Evolutionary conservation across 2,888 invertebrate species (phyloP).

Genomic region (Hydrotaea cyrtoneurina): DNA sequence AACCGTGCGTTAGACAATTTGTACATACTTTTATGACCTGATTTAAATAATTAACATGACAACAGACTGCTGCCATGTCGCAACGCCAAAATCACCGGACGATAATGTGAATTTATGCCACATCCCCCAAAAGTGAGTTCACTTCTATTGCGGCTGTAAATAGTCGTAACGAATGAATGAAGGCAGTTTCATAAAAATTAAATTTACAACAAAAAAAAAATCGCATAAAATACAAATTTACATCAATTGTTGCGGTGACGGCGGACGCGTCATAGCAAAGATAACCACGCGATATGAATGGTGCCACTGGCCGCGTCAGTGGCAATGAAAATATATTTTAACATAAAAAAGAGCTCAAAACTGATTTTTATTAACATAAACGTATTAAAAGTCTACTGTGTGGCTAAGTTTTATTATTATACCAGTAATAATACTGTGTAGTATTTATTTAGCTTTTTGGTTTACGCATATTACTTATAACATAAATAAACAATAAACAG

Average conservation of each 20-base stretch:
- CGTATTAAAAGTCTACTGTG: constrained; percentile 35
- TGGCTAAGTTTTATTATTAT: constrained; percentile 11
- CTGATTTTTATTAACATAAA: constrained; percentile 51
- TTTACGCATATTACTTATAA: constrained; percentile 15
- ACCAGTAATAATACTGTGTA: neutral
- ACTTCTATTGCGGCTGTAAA: neutral
- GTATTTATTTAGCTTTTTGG: neutral
- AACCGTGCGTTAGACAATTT: constrained; percentile 38
- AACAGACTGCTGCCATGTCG: constrained; percentile 22
- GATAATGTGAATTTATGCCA: too few relatives aligned
- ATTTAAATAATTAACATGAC: constrained; percentile 59
- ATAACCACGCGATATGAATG: too few relatives aligned
- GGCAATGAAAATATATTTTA: constrained; percentile 16
- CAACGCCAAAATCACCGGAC: too few relatives aligned
- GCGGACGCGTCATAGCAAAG: neutral
- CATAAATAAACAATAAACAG: too few relatives aligned
- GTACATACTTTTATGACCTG: constrained; percentile 47
- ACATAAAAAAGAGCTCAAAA: constrained; percentile 5
- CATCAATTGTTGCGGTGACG: constrained; percentile 37
- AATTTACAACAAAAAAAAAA: neutral
- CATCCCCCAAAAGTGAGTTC: too few relatives aligned
- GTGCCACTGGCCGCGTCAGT: too few relatives aligned
- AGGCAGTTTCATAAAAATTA: neutral
- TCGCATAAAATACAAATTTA: constrained; percentile 46
- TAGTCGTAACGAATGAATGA: too few relatives aligned